Conservation (phyloP, 2,113 vertebrate genomes). For the Hylia prasina region DNA sequence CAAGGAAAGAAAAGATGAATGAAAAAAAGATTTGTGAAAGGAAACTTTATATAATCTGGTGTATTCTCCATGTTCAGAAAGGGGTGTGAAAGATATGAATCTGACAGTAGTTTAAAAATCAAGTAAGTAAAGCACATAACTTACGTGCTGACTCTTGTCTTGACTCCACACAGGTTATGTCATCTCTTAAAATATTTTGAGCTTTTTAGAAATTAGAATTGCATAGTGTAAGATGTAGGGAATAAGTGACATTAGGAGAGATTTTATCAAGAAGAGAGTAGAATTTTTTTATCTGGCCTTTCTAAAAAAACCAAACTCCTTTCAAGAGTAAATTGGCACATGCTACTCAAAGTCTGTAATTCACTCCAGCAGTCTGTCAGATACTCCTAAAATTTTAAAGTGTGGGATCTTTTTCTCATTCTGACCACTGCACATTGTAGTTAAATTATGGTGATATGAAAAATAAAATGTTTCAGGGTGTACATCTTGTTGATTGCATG, state of each 20-base stretch:
- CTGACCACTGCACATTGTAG: not conserved
- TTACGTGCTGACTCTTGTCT: not conserved
- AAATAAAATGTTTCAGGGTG: not conserved
- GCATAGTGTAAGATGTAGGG: not conserved
- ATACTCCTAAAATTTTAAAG: not conserved
- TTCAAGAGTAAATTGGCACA: not conserved
- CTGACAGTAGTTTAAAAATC: not conserved
- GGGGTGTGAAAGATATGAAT: not conserved
- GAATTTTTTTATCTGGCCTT: not conserved
- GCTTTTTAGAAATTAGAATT: not conserved
- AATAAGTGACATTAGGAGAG: not conserved
- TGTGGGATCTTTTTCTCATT: not conserved
- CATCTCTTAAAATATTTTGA: not conserved
- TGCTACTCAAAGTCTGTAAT: not conserved
- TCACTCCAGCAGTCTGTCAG: not conserved
- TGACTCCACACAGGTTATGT: not conserved
- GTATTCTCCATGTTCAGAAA: not conserved
- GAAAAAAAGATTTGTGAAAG: not conserved
- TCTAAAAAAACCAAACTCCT: not conserved
- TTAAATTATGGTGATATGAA: not conserved
- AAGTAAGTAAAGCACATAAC: not conserved
- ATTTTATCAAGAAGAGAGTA: not conserved
- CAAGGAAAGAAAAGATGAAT: not conserved
- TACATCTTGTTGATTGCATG: not conserved
- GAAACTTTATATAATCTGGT: not conserved